Conservation (phyloP, 53 echinoderm and acorn worm species). For the Holothuria leucospilota region DNA sequence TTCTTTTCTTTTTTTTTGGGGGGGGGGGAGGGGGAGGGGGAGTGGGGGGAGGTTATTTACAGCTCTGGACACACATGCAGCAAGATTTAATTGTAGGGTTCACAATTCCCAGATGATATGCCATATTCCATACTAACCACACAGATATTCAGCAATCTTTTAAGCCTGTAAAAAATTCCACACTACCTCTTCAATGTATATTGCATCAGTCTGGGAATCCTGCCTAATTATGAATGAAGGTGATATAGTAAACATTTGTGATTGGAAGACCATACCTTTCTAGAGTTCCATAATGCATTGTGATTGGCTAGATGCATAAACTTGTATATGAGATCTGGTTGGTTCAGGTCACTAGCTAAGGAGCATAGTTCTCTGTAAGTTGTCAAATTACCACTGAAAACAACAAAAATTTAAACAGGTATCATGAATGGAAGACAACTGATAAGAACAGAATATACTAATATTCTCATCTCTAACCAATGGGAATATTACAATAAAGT, state of each 20-base stretch:
- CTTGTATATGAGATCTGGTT: conserved; percentile 97
- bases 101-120: not conserved
- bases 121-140: too few species aligned
- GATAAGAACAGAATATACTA: too few species aligned
- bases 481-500: too few species aligned
- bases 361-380: conserved; percentile 95
- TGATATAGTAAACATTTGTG: not conserved
- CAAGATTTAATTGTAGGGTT: too few species aligned
- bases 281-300: conserved; percentile 97
- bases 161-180: not conserved
- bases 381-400: conserved; percentile 75
- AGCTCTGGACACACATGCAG: too few species aligned
- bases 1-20: too few species aligned
- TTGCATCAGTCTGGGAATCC: too few species aligned
- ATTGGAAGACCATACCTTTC: conserved; percentile 72
- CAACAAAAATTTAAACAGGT: not conserved
- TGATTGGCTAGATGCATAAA: conserved; percentile 98
- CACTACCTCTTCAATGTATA: not conserved
- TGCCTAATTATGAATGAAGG: too few species aligned
- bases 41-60: too few species aligned
- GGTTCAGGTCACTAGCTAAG: conserved; percentile 94
- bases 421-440: too few species aligned
- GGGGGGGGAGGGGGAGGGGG: too few species aligned
- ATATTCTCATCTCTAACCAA: too few species aligned
- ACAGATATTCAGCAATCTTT: not conserved